Evolutionary conservation across 2,113 vertebrate species (phyloP), one percentile per base, ranked within the genome.

Genomic region (Ancistrus triradiatus): DNA sequence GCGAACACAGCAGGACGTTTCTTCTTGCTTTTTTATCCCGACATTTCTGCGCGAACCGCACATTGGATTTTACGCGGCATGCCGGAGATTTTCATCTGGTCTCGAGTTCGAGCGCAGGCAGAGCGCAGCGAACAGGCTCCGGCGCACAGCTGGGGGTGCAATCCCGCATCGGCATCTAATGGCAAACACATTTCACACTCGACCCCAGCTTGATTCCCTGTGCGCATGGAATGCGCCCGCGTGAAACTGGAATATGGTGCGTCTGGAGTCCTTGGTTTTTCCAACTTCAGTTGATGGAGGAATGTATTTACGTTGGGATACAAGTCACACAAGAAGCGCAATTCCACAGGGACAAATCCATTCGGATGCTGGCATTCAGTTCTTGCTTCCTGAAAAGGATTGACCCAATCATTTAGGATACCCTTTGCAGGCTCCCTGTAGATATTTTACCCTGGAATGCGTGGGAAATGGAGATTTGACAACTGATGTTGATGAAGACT

Each of bases 131-230:
- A 6, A 9, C 13, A 1, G 33, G 22, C 59, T 78, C 75, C 73
- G 75, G 76, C 74, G 79, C 86, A 74, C 84, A 88, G 84, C 81
- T 86, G 88, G 87, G 85, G 80, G 81, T 83, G 81, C 48, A 58
- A 47, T 73, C 63, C 74, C 72, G 72, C 70, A 59, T 63, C 74
- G 73, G 72, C 70, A 59, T 65, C 66, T 92, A 92, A 94, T 90
- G 87, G 87, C 85, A 89, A 91, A 91, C 91, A 93, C 85, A 88
- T 90, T 90, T 86, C 86, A 84, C 73, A 82, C 28, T 70, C 77
- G 76, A 79, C 75, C 77, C 80, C 83, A 64, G 84, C 79, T 73
- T 84, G 75, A 79, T 82, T 77, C 83, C n/a, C 84, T 80, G 82
- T 84, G 68, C 72, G 61, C 72, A 70, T 72, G 83, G 87, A 88